Base-by-base conservation (phyloP, 2,113 vertebrate genomes). In the Plestiodon gilberti region DNA sequence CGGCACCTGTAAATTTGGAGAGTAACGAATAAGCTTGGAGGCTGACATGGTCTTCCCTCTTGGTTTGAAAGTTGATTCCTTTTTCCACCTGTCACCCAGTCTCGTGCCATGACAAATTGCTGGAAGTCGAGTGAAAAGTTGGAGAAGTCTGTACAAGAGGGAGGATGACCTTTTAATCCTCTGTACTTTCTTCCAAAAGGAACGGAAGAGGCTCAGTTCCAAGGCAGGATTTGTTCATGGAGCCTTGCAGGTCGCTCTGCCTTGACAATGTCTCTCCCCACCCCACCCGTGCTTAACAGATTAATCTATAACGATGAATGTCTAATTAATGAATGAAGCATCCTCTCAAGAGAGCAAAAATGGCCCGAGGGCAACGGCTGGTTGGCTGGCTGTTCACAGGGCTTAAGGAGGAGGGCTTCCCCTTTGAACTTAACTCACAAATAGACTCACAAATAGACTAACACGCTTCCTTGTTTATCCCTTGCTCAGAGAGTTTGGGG, bases 121-220 rank as follows among this genome's bases (percentile, higher is more conserved):
- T 28, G 9, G 13, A 30, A 28, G 64, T 9, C 28, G 28, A 65
- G 10, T 28, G 28, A 48, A 8, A 48, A n/a, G 1, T 61, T 86
- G 81, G 81, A 35, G 48, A 57, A 25, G 85, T 43, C 2, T 40
- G 1, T 70, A 70, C 33, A 18, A 35, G 69, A 33, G 1, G 35
- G 73, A 86, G 83, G 78, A 5, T 55, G 71, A 25, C 35, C 78
- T 82, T 79, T 82, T 62, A 75, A 38, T 76, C 83, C 23, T 5
- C 43, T 48, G 43, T 48, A 48, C 4, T 30, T 48, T 6, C 30
- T 83, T 81, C 85, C 76, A 89, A 81, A 15, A 70, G 35, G 38
- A 61, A 52, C n/a, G 30, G 43, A 76, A 38, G 33, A 65, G 30
- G 8, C 52, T 70, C 8, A 3, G 30, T 69, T 69, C 30, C 6